A percentile compares a stretch with the other conserved stretches of the same genome.
These are phyloP conservation scores for Metalampra italica DNA, from an alignment of 2,888 invertebrate species.

Conservation along the genomic window DNA sequence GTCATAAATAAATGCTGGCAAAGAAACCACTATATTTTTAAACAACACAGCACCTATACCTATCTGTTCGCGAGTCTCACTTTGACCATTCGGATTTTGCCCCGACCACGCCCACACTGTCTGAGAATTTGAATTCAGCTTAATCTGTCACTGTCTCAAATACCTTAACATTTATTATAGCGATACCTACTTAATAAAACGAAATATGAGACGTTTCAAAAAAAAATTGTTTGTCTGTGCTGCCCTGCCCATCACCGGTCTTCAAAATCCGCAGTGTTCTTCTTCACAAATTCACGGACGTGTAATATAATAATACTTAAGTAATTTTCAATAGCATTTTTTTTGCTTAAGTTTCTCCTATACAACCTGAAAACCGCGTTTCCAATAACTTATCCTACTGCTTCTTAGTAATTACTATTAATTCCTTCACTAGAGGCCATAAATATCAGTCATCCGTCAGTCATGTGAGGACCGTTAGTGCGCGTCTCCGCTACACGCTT, in stretches of 20 bases:
- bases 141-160: slow-evolving; percentile 64
- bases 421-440: slow-evolving; percentile 38
- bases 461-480: slow-evolving; percentile 55
- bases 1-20: no score
- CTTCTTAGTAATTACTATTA: slow-evolving; percentile 26
- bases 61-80: not conserved
- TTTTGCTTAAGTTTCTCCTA: not conserved
- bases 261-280: no score
- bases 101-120: slow-evolving; percentile 52
- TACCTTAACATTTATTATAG: not conserved
- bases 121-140: slow-evolving; percentile 54
- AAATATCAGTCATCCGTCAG: slow-evolving; percentile 64
- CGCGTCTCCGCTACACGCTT: slow-evolving; percentile 26
- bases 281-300: no score
- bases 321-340: no score
- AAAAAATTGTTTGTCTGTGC: no score
- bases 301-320: no score
- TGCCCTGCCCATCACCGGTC: no score
- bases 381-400: slow-evolving; percentile 12
- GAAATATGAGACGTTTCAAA: no score
- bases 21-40: not conserved
- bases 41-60: no score
- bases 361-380: not conserved
- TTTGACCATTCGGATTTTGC: slow-evolving; percentile 1
- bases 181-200: no score